phyloP scores from a whole-genome alignment of 2,797 vertebrate genomes.

The Sarcoramphus papa region DNA sequence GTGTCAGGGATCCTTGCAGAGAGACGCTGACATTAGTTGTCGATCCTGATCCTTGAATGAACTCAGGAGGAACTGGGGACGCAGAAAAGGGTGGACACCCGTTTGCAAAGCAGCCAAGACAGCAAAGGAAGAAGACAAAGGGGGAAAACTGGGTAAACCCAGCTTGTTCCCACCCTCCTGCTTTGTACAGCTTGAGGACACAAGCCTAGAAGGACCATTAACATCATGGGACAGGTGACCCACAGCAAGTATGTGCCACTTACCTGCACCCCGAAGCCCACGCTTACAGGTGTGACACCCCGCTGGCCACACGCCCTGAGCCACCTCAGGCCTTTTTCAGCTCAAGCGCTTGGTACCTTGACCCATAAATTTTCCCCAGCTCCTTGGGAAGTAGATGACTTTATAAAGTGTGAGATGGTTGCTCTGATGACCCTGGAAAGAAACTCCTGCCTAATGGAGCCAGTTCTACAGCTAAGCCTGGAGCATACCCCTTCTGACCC shows the following conservation, averaged over 20 bases:
- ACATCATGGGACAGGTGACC: background rate
- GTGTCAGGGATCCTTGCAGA: slow-evolving; percentile 57
- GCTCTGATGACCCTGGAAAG: background rate
- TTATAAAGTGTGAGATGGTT: background rate
- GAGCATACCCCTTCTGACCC: background rate
- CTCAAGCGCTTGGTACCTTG: background rate
- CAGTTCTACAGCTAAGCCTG: background rate
- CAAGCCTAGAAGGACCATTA: background rate
- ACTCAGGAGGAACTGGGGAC: slow-evolving; percentile 65
- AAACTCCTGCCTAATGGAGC: background rate
- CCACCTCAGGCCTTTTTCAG: background rate
- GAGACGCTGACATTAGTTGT: slow-evolving; percentile 16
- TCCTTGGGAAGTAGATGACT: background rate
- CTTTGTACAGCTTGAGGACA: background rate
- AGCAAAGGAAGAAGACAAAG: background rate
- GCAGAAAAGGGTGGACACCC: background rate
- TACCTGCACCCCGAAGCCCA: background rate
- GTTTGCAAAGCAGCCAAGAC: background rate
- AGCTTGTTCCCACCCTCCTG: background rate
- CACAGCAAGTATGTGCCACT: background rate
- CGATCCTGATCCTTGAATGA: background rate
- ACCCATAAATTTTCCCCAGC: background rate
- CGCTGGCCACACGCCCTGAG: background rate
- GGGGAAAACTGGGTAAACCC: background rate
- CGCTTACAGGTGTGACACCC: background rate